Percentiles rank a stretch among this genome's conserved stretches.
Evolutionary conservation across 2,113 vertebrate genomes (phyloP).

Genomic region (Limnothrissa miodon): DNA sequence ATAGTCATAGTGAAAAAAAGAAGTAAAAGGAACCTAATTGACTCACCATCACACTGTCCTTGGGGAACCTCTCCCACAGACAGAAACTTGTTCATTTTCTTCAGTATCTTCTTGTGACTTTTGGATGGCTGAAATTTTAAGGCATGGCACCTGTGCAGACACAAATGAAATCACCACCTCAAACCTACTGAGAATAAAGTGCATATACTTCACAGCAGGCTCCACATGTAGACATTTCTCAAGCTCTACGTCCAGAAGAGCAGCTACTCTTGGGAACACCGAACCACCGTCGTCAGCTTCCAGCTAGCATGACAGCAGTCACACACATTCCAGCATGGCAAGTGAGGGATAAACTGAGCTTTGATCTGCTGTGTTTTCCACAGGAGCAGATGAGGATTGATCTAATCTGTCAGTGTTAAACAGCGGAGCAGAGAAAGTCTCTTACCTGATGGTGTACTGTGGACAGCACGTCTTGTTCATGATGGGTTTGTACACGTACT

Average conservation of each 20-base stretch:
- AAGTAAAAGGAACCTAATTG: background rate
- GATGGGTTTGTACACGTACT: slow-evolving; percentile 93
- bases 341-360: too few species aligned
- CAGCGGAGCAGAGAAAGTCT: background rate
- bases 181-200: too few species aligned
- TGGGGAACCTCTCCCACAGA: slow-evolving; percentile 79
- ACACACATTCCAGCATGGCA: background rate
- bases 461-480: slow-evolving; percentile 96
- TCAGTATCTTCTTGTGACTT: slow-evolving; percentile 95
- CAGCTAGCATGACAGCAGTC: background rate
- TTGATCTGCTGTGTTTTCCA: too few species aligned
- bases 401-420: too few species aligned
- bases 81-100: slow-evolving; percentile 89
- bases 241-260: background rate
- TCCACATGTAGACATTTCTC: background rate
- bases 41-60: slow-evolving; percentile 54
- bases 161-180: slow-evolving; percentile 19
- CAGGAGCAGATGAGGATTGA: too few species aligned
- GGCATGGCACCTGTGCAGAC: slow-evolving; percentile 78
- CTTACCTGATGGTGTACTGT: slow-evolving; percentile 95
- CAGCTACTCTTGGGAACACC: too few species aligned
- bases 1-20: too few species aligned
- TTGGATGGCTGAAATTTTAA: slow-evolving; percentile 87
- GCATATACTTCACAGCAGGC: too few species aligned
- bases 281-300: background rate